Conservation (phyloP, 1,140 invertebrate genomes). For the Coptotermes formosanus region DNA sequence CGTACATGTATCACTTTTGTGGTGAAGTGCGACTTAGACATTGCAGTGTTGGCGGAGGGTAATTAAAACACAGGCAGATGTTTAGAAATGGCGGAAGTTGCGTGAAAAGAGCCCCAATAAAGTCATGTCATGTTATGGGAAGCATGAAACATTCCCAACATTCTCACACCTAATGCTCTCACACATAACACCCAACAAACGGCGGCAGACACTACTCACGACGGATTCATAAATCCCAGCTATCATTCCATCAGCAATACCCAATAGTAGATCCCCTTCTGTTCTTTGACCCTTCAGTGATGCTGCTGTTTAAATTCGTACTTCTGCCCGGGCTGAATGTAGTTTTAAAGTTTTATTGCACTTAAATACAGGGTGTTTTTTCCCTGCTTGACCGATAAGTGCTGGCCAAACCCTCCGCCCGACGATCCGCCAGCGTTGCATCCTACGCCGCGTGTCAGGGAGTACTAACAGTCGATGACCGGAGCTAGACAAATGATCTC, state of each 20-base stretch:
- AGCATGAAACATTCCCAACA: background rate
- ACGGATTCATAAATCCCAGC: background rate
- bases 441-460: too few relatives aligned
- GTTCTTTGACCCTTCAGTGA: too few relatives aligned
- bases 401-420: too few relatives aligned
- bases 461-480: too few relatives aligned
- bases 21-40: background rate
- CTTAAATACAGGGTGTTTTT: too few relatives aligned
- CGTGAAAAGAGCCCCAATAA: constrained; percentile 2
- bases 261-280: background rate
- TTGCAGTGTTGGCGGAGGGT: background rate
- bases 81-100: constrained; percentile 18
- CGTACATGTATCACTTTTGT: background rate
- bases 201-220: background rate
- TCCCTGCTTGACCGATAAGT: too few relatives aligned
- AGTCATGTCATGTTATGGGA: constrained; percentile 11
- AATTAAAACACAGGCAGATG: constrained; percentile 15
- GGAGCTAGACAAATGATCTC: too few relatives aligned
- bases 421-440: too few relatives aligned
- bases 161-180: background rate
- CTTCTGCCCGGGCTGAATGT: too few relatives aligned
- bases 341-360: too few relatives aligned
- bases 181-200: background rate
- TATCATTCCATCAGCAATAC: background rate
- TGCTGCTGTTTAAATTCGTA: too few relatives aligned